A percentile compares a stretch with the other conserved stretches of the same genome.
These are phyloP conservation scores for Hymenopus coronatus DNA, from an alignment of 2,888 invertebrate species.

Conservation along the genomic window DNA sequence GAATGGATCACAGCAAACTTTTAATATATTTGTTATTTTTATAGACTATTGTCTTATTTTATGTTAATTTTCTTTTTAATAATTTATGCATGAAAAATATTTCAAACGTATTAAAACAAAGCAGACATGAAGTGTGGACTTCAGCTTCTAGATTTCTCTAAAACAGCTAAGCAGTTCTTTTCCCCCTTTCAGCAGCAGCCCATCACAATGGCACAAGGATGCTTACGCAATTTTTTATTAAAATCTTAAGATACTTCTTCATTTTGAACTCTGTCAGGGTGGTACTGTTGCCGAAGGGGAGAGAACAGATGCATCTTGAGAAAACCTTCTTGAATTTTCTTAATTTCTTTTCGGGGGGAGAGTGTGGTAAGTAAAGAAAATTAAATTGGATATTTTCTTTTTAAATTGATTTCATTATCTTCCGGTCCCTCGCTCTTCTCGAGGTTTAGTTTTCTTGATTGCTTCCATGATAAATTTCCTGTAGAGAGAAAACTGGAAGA, in stretches of 20 bases:
- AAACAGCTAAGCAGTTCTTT: too few species aligned
- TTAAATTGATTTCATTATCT: constrained; percentile 27
- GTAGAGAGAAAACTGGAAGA: neutral
- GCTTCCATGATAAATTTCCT: constrained; percentile 4
- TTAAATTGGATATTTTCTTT: constrained; percentile 27
- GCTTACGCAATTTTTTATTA: neutral
- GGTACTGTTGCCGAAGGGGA: neutral
- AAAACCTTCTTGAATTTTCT: neutral
- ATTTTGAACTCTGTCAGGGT: neutral
- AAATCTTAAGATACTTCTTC: neutral
- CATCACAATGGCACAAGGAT: neutral
- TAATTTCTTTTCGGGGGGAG: neutral
- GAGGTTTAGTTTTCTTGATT: constrained; percentile 3
- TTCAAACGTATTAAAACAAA: too few species aligned
- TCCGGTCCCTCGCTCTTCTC: neutral
- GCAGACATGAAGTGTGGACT: too few species aligned
- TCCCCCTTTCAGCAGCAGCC: too few species aligned
- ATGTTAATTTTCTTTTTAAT: too few species aligned
- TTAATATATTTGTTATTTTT: too few species aligned
- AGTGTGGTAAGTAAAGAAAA: neutral
- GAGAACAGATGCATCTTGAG: neutral
- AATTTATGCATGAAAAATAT: too few species aligned
- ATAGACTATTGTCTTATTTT: too few species aligned
- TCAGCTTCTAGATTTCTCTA: too few species aligned
- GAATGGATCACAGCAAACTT: too few species aligned